A percentile compares a stretch with the other conserved stretches of the same genome.
Evolutionary conservation across 2,113 vertebrate genomes (phyloP).

Genomic region (Cheilinus undulatus): DNA sequence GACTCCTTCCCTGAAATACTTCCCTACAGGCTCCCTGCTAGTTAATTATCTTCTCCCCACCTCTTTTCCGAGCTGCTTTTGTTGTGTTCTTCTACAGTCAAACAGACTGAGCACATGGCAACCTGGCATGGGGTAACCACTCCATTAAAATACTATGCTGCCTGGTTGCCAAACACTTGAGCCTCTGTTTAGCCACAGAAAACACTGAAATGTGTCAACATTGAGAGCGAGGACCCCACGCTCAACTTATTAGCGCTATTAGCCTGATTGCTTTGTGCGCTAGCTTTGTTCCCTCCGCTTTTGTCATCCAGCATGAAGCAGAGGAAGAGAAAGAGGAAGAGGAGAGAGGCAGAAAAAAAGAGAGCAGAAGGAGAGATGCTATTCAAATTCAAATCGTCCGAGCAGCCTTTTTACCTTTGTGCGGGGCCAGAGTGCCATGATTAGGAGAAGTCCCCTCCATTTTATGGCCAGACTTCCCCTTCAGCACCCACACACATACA

Average conservation of each 20-base stretch:
- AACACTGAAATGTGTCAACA: slow-evolving; percentile 85
- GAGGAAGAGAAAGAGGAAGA: slow-evolving; percentile 55
- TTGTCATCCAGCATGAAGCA: slow-evolving; percentile 62
- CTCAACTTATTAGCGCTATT: slow-evolving; percentile 86
- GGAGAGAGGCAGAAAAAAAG: slow-evolving; percentile 33
- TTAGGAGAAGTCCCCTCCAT: slow-evolving; percentile 79
- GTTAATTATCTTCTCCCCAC: slow-evolving; percentile 74
- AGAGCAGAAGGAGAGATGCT: slow-evolving; percentile 65
- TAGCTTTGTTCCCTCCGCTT: slow-evolving; percentile 81
- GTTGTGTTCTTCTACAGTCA: slow-evolving; percentile 63
- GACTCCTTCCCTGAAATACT: slow-evolving; percentile 44
- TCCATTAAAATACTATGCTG: slow-evolving; percentile 75
- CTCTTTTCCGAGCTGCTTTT: slow-evolving; percentile 64
- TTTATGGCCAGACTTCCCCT: slow-evolving; percentile 68
- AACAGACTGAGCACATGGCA: slow-evolving; percentile 74
- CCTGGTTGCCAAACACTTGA: slow-evolving; percentile 82
- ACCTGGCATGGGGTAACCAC: slow-evolving; percentile 74
- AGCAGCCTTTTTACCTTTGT: slow-evolving; percentile 79
- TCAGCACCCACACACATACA: slow-evolving; percentile 32
- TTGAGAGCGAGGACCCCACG: slow-evolving; percentile 73
- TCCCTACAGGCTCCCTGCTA: slow-evolving; percentile 45
- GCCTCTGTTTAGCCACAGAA: slow-evolving; percentile 82
- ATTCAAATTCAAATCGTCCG: slow-evolving; percentile 83
- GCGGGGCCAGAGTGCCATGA: slow-evolving; percentile 75
- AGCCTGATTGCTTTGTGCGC: slow-evolving; percentile 81